Base-by-base conservation (phyloP, 2,113 vertebrate species). In the Phrynosoma platyrhinos region DNA sequence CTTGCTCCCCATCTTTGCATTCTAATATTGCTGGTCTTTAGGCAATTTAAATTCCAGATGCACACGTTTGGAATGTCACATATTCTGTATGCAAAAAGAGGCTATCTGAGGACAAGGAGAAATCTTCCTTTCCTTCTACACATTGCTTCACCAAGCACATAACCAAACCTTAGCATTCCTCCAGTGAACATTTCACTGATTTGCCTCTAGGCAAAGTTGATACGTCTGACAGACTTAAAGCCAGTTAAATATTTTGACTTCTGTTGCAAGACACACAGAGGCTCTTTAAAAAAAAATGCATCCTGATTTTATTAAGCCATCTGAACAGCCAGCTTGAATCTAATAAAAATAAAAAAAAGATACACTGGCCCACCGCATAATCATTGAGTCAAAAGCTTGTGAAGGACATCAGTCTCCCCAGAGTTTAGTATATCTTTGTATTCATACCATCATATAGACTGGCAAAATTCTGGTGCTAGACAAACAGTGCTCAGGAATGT, bases 251-350 rank as follows among this genome's bases (percentile, higher is more conserved):
- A 78, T 92, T 88, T 91, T 90, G 0, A 87, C 91, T 94, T 94
- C 89, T 85, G 88, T 92, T 90, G 77, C 75, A 88, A 91, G 85
- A 10, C 76, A 75, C 16, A 47, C 2, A 3, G 77, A 85, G 84
- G 21, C 1, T 0, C 12, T 52, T 62, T 90, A 27, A 52, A 7
- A 52, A 78, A 52, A 52, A 53, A 78, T 82, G 36, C n/a, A n/a
- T 93, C 85, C 85, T 93, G 80, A 84, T 52, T 91, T 7, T 83
- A 88, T 89, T 86, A 90, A 86, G 71, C 91, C 90, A 94, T 27
- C 23, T 85, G 53, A 66, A 79, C 80, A 79, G 79, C 27, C 58
- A 64, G 30, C 6, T 25, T 75, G 87, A 91, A 90, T 74, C 92
- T 93, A 90, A 87, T 88, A 80, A 91, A 6, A 53, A 66, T 27